These are phyloP conservation scores for Trochalopteron elliotii DNA, from an alignment of 2,113 vertebrate genomes.

Conservation along the genomic window DNA sequence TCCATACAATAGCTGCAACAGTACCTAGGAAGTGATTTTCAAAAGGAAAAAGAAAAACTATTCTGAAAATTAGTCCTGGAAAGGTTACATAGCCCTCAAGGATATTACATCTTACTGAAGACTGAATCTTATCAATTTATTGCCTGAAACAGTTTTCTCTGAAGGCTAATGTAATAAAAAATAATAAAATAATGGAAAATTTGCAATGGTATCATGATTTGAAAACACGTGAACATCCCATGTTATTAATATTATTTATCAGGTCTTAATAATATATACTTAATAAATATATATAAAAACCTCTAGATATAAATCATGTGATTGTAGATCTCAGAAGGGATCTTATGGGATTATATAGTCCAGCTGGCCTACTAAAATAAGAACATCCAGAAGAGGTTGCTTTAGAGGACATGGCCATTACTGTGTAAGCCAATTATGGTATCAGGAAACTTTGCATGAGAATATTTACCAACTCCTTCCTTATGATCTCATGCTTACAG, in stretches of 20 bases:
- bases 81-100: neutral
- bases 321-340: fast-evolving
- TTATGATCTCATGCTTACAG: neutral
- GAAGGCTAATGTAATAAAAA: neutral
- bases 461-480: neutral
- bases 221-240: neutral
- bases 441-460: fast-evolving
- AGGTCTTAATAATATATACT: neutral
- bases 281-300: neutral
- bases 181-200: neutral
- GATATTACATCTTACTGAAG: neutral
- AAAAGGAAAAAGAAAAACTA: neutral
- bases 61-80: neutral
- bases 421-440: neutral
- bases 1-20: neutral
- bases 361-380: neutral
- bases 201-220: neutral
- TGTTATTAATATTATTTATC: neutral
- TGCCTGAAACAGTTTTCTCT: neutral
- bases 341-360: neutral
- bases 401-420: neutral
- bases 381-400: neutral
- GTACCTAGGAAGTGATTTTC: neutral
- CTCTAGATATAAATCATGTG: neutral
- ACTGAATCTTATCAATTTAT: neutral